Percentiles rank a stretch among this genome's conserved stretches.
Conservation (phyloP, 2,113 vertebrate genomes). For the Hippocampus zosterae region DNA sequence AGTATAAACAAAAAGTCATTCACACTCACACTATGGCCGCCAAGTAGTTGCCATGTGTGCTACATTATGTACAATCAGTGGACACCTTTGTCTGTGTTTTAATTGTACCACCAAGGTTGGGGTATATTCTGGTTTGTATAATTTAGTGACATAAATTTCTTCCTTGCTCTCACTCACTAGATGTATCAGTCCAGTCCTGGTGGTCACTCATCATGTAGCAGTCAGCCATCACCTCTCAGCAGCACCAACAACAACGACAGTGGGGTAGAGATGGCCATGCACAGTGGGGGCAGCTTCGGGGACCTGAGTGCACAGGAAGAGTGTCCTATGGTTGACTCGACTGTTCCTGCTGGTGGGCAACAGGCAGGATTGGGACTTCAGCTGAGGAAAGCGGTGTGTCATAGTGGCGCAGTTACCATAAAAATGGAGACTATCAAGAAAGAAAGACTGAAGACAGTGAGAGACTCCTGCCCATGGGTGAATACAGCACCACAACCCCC, state of each 20-base stretch:
- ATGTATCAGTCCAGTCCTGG: constrained; percentile 97
- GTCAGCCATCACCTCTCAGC: constrained; percentile 93
- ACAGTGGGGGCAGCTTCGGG: constrained; percentile 94
- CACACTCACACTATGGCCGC: too few species aligned
- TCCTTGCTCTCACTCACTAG: constrained; percentile 61
- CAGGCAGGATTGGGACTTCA: constrained; percentile 82
- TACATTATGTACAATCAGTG: too few species aligned
- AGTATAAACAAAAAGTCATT: too few species aligned
- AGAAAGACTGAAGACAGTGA: constrained; percentile 90
- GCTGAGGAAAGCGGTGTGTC: constrained; percentile 74
- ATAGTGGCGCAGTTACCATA: constrained; percentile 72
- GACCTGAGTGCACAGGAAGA: constrained; percentile 88
- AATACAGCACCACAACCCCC: constrained; percentile 74
- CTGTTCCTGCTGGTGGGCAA: constrained; percentile 79
- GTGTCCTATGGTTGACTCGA: constrained; percentile 82
- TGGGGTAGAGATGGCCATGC: constrained; percentile 91
- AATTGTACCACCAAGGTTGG: not conserved
- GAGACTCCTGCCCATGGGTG: constrained; percentile 89
- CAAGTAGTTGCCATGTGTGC: too few species aligned
- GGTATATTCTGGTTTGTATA: not conserved
- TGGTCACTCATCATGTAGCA: constrained; percentile 97
- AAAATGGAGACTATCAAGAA: constrained; percentile 95
- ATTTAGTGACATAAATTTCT: not conserved
- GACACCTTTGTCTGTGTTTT: not conserved
- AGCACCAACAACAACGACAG: constrained; percentile 96